Base-by-base conservation (phyloP, 2,797 vertebrate species). In the Gymnodraco acuticeps region DNA sequence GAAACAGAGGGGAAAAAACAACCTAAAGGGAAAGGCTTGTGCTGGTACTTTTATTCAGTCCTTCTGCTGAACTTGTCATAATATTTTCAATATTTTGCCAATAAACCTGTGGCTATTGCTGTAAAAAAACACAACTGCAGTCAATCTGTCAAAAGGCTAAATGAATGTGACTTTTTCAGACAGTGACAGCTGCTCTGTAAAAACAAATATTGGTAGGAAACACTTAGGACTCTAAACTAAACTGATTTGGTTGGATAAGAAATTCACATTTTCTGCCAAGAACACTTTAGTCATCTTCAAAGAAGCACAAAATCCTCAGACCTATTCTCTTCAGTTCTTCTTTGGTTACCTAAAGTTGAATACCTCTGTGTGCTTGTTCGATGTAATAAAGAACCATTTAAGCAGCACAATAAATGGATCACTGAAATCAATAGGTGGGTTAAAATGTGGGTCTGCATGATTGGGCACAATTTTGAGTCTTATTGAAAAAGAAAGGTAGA, bases 1-100 rank as follows among this genome's bases (percentile, higher is more conserved):
- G 54, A 83, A 73, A 80, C 19, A 7, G 51, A 77, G 12, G 55
- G 19, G 54, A 48, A 62, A 74, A 67, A 70, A 73, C 27, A 74
- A 56, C 68, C 71, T 55, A 19, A 42, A 52, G 52, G 65, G 50
- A 12, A 27, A 67, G 5, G 3, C 5, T 3, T 46, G 1, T 13
- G 12, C 48, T 43, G 13, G 67, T 15, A 59, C 19, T 38, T 23
- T 64, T 15, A 51, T 66, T 80, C 33, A 45, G 46, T 56, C 27
- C 33, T 46, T 43, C 41, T 23, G 48, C 8, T 74, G 58, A 72
- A 64, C 53, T 20, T 74, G 33, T 64, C 64, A 59, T 33, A 43
- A 27, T 56, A 11, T 61, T 62, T 51, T 53, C 12, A 63, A 27
- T 43, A 42, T 20, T 76, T 56, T 64, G 53, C 45, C 47, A 62